Conservation (phyloP, 2,113 vertebrate genomes). For the Zosterops pallidus region DNA sequence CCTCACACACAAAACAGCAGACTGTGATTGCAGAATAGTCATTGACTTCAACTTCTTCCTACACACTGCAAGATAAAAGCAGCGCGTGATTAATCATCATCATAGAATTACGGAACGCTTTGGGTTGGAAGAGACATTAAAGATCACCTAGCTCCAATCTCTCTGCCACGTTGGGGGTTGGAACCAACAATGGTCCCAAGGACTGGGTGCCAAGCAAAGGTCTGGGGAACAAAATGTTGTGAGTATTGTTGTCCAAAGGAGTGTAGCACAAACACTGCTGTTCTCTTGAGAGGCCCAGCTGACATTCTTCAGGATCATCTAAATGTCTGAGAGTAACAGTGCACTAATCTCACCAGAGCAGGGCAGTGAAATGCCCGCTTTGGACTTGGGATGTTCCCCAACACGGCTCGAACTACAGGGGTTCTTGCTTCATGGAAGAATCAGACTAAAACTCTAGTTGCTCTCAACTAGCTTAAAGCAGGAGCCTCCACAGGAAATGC, state of each 20-base stretch:
- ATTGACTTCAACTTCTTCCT: constrained; percentile 29
- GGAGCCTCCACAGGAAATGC: neutral
- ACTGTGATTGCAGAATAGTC: neutral
- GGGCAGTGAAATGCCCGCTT: neutral
- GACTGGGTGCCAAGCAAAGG: neutral
- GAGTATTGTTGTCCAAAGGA: neutral
- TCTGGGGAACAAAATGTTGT: neutral
- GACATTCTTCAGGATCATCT: neutral
- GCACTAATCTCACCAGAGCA: neutral
- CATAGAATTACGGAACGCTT: neutral
- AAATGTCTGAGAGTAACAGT: neutral
- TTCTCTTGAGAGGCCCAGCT: neutral
- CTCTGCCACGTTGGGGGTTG: fast-evolving
- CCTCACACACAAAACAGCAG: neutral
- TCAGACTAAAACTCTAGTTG: neutral
- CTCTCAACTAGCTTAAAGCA: neutral
- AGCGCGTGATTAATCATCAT: neutral
- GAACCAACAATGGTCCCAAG: neutral
- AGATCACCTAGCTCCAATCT: neutral
- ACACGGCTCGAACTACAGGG: fast-evolving
- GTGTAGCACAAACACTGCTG: neutral
- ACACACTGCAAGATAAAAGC: neutral
- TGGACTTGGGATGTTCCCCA: neutral
- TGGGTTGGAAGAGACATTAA: neutral
- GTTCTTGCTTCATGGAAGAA: neutral